Evolutionary conservation across 2,797 vertebrate species (phyloP), one percentile per base, ranked within the genome.

Genomic region (Platyrinchus mystaceus): DNA sequence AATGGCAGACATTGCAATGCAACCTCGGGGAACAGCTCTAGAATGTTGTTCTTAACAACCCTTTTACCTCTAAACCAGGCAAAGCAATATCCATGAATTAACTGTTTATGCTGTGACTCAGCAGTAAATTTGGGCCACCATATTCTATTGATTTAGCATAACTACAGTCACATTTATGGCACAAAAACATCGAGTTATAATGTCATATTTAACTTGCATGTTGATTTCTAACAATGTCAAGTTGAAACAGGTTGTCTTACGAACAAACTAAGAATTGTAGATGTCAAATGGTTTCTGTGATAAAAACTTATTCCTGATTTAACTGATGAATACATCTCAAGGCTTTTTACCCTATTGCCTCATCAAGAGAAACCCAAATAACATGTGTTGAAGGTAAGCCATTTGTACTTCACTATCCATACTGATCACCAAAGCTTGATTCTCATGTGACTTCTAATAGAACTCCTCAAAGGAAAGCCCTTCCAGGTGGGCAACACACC

Each of bases 71-170:
- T 76, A 87, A 84, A 79, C 14, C 89, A 93, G 77, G 70, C 36
- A 93, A 58, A 89, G 67, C 78, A 90, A 92, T 92, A 89, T 59
- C 77, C 63, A 47, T 92, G 94, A 79, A 90, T 89, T 93, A 82
- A 84, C 80, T 71, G 23, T 64, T 90, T 22, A 28, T 68, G 76
- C 67, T 79, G 49, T 13, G 32, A 30, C 74, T 77, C 34, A 15
- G 84, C 87, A 73, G 55, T 82, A 76, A 90, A 87, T 90, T 28
- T 30, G 15, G 70, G 32, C 70, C 62, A 59, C 88, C 18, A 0
- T 17, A 30, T 44, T 70, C 60, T 60, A 41, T 36, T 69, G 95
- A 87, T 94, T 92, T 92, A 92, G 59, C 50, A 59, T 79, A 87
- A 74, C 67, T 66, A 41, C 70, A 63, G 77, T 37, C 6, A 4